These are phyloP conservation scores for Hyphantria cunea DNA, from an alignment of 1,140 invertebrate genomes.

Conservation along the genomic window DNA sequence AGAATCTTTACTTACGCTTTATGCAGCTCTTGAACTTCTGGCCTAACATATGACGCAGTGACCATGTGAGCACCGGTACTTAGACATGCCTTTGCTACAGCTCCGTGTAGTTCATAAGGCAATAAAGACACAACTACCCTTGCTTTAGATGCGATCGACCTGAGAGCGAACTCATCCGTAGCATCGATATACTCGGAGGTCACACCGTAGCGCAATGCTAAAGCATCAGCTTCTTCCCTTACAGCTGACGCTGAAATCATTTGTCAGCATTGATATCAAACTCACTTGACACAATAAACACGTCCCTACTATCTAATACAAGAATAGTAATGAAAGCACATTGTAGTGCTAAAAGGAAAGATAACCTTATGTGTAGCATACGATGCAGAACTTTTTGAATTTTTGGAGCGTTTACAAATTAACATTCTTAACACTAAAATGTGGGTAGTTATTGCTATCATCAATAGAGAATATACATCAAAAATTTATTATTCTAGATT, in stretches of 20 bases:
- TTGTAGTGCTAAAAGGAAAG: too few relatives aligned
- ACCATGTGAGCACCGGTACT: conserved; percentile 94
- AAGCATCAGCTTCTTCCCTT: conserved; percentile 92
- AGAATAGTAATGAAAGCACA: too few relatives aligned
- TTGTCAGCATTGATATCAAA: too few relatives aligned
- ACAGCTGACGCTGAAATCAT: conserved; percentile 88
- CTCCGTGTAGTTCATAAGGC: conserved; percentile 95
- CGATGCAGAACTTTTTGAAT: too few relatives aligned
- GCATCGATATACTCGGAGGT: conserved; percentile 90
- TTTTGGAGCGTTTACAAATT: too few relatives aligned
- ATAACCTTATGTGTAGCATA: too few relatives aligned
- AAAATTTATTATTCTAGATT: too few relatives aligned
- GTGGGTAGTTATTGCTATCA: too few relatives aligned
- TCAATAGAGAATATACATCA: too few relatives aligned
- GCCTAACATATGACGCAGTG: conserved; percentile 96
- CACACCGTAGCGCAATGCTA: conserved; percentile 91
- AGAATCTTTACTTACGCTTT: conserved; percentile 83
- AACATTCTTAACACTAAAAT: too few relatives aligned
- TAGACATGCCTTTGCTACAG: conserved; percentile 94
- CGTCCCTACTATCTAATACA: too few relatives aligned
- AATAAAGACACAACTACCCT: conserved; percentile 91
- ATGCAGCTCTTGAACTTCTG: conserved; percentile 91
- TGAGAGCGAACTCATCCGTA: conserved; percentile 85
- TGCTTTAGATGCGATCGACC: conserved; percentile 41
- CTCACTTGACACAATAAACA: too few relatives aligned